Percentiles rank a stretch among this genome's conserved stretches.
Conservation (phyloP, 2,888 invertebrate species). For the Julus scandinavius region DNA sequence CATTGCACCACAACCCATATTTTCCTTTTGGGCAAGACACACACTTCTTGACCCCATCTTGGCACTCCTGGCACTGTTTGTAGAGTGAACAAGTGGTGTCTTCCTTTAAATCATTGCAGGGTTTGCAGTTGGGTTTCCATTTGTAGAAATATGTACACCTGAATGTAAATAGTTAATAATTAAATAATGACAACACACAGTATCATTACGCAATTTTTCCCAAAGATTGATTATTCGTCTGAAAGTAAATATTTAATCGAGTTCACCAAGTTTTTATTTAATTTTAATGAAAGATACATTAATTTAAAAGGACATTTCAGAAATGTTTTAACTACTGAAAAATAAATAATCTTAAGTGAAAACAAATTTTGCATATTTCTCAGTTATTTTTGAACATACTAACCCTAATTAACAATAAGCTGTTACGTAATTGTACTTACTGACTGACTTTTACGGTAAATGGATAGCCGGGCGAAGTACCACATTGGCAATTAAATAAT, state of each 20-base stretch:
- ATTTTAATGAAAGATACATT: too few relatives aligned
- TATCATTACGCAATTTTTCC: too few relatives aligned
- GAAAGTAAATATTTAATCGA: too few relatives aligned
- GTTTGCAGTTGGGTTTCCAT: constrained; percentile 58
- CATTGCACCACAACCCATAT: constrained; percentile 59
- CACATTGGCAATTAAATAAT: constrained; percentile 57
- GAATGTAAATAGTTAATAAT: neutral
- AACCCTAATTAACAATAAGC: too few relatives aligned
- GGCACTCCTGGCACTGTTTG: constrained; percentile 57
- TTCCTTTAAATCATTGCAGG: constrained; percentile 57
- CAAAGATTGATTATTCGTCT: too few relatives aligned
- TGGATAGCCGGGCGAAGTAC: constrained; percentile 47
- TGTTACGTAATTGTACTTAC: constrained; percentile 47
- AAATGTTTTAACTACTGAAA: too few relatives aligned
- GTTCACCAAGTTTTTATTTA: too few relatives aligned
- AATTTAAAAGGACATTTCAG: too few relatives aligned
- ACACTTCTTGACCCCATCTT: constrained; percentile 55
- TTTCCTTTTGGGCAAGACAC: constrained; percentile 58
- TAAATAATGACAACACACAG: too few relatives aligned
- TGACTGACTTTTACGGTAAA: constrained; percentile 52
- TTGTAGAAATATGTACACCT: constrained; percentile 59
- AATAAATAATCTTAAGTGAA: too few relatives aligned
- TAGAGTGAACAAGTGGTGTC: constrained; percentile 57
- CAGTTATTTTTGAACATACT: too few relatives aligned
- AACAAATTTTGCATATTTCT: too few relatives aligned